phyloP scores from a whole-genome alignment of 1,140 invertebrate species.

The Dendroctonus valens region DNA sequence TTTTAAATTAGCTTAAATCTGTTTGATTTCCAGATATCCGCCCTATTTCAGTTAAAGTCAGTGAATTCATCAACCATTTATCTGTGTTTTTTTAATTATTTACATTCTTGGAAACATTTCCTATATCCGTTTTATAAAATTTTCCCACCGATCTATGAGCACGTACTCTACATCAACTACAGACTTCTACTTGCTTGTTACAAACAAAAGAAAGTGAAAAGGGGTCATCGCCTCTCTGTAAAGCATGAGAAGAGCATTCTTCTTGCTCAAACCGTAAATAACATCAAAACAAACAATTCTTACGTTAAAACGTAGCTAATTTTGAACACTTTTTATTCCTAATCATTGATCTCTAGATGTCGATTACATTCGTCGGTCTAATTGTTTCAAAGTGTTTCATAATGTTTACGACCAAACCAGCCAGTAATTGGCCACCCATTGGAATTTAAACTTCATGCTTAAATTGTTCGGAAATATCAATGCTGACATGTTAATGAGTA shows the following conservation, averaged over 20 bases:
- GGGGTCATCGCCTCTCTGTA: conserved; percentile 1
- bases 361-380: too few species aligned
- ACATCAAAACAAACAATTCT: too few species aligned
- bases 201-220: conserved; percentile 18
- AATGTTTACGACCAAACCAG: neutral
- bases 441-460: neutral
- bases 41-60: too few species aligned
- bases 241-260: conserved; percentile 1
- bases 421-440: neutral
- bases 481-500: too few species aligned
- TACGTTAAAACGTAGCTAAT: neutral
- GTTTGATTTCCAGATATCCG: too few species aligned
- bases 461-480: too few species aligned
- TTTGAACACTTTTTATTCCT: neutral
- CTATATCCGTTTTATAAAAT: too few species aligned
- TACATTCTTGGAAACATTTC: too few species aligned
- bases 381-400: neutral
- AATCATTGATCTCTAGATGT: too few species aligned
- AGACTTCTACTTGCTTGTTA: neutral
- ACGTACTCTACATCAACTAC: neutral
- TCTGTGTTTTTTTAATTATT: too few species aligned
- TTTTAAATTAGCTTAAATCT: too few species aligned
- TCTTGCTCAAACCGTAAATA: neutral
- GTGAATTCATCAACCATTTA: too few species aligned
- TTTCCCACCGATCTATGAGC: neutral